Percentiles rank a stretch among this genome's conserved stretches.
Conservation (phyloP, 2,888 invertebrate species). For the Cyaniris semiargus region DNA sequence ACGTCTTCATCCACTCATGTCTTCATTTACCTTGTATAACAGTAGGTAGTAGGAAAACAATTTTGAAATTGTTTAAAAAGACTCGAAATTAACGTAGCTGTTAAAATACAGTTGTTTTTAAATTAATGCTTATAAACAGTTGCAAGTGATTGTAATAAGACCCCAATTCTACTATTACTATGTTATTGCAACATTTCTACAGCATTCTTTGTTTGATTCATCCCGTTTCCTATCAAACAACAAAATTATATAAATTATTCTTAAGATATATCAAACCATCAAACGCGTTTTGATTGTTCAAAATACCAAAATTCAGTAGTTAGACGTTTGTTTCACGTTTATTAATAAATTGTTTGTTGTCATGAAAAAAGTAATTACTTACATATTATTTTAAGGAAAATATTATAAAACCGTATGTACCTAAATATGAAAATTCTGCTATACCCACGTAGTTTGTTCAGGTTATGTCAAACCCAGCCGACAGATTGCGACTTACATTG, state of each 20-base stretch:
- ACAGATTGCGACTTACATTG: no score
- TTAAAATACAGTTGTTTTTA: constrained; percentile 16
- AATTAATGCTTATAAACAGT: not conserved
- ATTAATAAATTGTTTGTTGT: no score
- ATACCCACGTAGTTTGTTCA: no score
- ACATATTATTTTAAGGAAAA: no score
- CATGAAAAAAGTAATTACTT: no score
- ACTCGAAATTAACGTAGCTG: not conserved
- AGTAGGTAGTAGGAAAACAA: not conserved
- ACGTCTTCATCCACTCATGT: no score
- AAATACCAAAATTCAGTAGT: not conserved
- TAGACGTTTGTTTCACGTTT: no score
- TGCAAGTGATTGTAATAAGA: not conserved
- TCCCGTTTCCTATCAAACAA: not conserved
- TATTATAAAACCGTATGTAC: no score
- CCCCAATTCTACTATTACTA: not conserved
- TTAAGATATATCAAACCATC: not conserved
- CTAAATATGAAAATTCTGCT: no score
- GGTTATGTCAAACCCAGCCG: no score
- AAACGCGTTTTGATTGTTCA: not conserved
- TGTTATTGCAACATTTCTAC: not conserved
- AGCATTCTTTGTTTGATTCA: not conserved
- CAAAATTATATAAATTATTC: no score
- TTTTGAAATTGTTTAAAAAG: not conserved
- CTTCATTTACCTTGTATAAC: not conserved